Percentiles rank a stretch among this genome's conserved stretches.
Evolutionary conservation across 2,113 vertebrate species (phyloP).

Genomic region (Kryptolebias marmoratus): DNA sequence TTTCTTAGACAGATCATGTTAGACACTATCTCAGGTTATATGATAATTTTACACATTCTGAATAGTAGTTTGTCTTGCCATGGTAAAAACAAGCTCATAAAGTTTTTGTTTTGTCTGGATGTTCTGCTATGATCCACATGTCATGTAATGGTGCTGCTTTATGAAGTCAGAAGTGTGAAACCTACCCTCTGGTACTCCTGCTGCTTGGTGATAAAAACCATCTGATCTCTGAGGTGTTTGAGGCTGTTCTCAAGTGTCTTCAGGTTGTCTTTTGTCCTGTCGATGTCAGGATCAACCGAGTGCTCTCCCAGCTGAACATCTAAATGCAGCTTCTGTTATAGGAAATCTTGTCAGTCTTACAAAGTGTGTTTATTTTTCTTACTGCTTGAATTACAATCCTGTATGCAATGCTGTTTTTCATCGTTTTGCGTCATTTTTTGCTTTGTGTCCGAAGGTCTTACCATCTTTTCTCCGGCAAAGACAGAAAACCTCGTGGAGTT

Average conservation of each 20-base stretch:
- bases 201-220: conserved; percentile 84
- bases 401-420: background rate
- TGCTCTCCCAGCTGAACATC: conserved; percentile 90
- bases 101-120: background rate
- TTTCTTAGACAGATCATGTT: background rate
- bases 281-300: conserved; percentile 71
- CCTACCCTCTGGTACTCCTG: conserved; percentile 91
- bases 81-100: background rate
- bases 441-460: conserved; percentile 70
- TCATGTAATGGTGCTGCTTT: background rate
- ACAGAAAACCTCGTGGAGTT: conserved; percentile 87
- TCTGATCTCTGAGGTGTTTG: conserved; percentile 84
- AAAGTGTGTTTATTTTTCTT: background rate
- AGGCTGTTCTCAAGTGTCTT: conserved; percentile 81
- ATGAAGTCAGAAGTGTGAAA: background rate
- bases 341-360: background rate
- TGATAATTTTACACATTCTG: too few species aligned
- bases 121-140: background rate
- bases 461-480: conserved; percentile 84
- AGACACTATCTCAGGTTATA: too few species aligned
- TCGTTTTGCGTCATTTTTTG: background rate
- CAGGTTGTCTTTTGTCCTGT: conserved; percentile 86
- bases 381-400: background rate
- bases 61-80: background rate
- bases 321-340: conserved; percentile 85